Conservation (phyloP, 1,140 invertebrate genomes). For the Bombus fervidus region DNA sequence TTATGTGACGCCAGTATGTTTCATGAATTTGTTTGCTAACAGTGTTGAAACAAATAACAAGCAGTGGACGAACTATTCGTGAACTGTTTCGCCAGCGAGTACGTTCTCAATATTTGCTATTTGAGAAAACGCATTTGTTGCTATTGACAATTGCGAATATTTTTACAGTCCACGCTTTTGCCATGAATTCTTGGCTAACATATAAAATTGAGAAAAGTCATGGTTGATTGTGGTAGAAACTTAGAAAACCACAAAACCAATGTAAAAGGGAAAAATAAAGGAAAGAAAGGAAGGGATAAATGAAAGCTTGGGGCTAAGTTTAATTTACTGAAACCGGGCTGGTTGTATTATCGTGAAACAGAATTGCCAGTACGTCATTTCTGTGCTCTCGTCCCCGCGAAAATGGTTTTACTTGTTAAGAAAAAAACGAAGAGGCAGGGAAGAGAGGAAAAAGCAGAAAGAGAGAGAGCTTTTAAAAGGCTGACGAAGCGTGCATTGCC, state of each 20-base stretch:
- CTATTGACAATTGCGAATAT: too few relatives aligned
- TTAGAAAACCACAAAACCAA: rapidly evolving
- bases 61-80: too few relatives aligned
- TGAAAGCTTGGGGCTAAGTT: neutral
- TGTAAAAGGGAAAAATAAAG: neutral
- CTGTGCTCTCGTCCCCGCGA: neutral
- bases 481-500: neutral
- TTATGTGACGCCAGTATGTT: too few relatives aligned
- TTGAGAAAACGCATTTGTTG: neutral
- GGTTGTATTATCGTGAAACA: neutral
- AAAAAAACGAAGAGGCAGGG: neutral
- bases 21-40: neutral
- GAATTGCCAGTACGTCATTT: conserved; percentile 5
- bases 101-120: rapidly evolving
- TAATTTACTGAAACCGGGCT: neutral
- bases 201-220: rapidly evolving
- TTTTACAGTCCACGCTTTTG: too few relatives aligned
- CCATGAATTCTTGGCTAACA: too few relatives aligned
- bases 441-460: neutral
- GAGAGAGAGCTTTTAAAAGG: neutral
- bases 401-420: neutral
- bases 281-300: neutral
- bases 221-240: too few relatives aligned
- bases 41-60: neutral
- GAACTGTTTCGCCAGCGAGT: too few relatives aligned